These are phyloP conservation scores for Copidosoma aretas DNA, from an alignment of 2,888 invertebrate genomes.

Conservation along the genomic window DNA sequence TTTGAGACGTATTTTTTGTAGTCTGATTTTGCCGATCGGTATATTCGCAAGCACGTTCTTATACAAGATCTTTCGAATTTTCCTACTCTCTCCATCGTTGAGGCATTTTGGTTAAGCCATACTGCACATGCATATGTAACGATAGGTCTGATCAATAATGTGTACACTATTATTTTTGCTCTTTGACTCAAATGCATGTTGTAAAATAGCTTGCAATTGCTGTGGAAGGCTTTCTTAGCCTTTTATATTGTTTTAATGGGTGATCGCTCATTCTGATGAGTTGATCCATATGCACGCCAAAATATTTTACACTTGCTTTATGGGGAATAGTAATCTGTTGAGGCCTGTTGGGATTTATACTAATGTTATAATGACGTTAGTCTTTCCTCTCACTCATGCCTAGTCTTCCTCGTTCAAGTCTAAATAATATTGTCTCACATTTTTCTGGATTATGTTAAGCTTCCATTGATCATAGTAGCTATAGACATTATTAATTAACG, in stretches of 20 bases:
- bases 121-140: conserved; percentile 5
- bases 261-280: neutral
- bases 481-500: conserved; percentile 23
- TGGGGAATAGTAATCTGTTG: neutral
- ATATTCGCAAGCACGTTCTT: conserved; percentile 7
- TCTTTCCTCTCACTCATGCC: neutral
- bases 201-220: neutral
- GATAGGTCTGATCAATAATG: neutral
- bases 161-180: conserved; percentile 34
- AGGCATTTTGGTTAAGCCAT: conserved; percentile 27
- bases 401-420: conserved; percentile 1
- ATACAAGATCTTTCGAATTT: conserved; percentile 35
- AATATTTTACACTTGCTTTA: conserved; percentile 19
- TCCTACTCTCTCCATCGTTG: conserved; percentile 38
- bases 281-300: conserved; percentile 28
- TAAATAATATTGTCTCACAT: conserved; percentile 37
- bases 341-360: neutral
- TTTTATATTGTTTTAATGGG: neutral
- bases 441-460: conserved; percentile 34
- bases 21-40: conserved; percentile 10
- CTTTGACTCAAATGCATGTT: neutral
- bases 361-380: conserved; percentile 27
- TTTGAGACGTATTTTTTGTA: conserved; percentile 22
- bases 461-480: conserved; percentile 26
- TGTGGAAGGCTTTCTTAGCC: neutral